Conservation (phyloP, 2,113 vertebrate genomes). For the Colaptes auratus region DNA sequence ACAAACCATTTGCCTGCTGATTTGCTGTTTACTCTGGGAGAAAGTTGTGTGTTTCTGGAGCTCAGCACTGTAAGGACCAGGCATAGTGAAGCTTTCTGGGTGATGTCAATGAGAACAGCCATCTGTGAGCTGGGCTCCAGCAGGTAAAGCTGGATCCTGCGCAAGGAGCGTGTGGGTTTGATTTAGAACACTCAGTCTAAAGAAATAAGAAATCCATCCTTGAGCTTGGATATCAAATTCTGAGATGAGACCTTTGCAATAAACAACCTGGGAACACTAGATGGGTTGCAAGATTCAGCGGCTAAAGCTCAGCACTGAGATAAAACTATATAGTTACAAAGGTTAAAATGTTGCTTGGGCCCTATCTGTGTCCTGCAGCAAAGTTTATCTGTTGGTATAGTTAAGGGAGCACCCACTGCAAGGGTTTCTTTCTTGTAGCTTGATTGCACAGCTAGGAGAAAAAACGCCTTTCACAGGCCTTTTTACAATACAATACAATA, state of each 20-base stretch:
- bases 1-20: neutral
- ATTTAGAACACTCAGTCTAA: neutral
- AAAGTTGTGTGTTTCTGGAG: neutral
- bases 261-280: neutral
- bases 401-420: neutral
- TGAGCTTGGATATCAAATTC: neutral
- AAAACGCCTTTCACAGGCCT: neutral
- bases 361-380: neutral
- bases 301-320: neutral
- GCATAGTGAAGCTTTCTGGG: neutral
- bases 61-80: neutral
- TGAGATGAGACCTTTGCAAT: neutral
- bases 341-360: neutral
- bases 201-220: neutral
- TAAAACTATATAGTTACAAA: neutral
- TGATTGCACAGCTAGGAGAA: neutral
- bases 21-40: neutral
- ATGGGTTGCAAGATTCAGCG: neutral
- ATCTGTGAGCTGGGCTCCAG: neutral
- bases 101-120: neutral
- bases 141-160: neutral
- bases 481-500: no score
- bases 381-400: neutral
- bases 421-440: neutral
- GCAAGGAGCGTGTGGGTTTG: accelerated